Evolutionary conservation across 2,797 vertebrate genomes (phyloP).

Genomic region (Danio aesculapii): DNA sequence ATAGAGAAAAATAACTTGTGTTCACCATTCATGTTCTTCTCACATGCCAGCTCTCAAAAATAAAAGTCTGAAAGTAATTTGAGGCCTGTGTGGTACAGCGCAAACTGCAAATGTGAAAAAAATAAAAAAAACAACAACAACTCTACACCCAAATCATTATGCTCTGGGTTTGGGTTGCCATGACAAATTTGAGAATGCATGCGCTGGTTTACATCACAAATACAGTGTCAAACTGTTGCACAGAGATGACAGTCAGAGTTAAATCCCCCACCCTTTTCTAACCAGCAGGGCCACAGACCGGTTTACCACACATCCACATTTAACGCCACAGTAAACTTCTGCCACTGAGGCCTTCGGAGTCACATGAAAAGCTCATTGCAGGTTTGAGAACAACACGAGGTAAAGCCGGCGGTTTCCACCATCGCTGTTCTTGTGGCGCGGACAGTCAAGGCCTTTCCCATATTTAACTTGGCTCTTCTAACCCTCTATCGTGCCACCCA

Average conservation of each 20-base stretch:
- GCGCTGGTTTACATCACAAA: conserved; percentile 64
- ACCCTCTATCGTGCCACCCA: conserved; percentile 50
- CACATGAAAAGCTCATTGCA: conserved; percentile 40
- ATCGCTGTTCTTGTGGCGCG: conserved; percentile 50
- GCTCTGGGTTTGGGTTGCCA: conserved; percentile 55
- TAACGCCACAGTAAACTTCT: conserved; percentile 46
- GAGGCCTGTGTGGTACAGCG: background rate
- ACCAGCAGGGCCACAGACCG: conserved; percentile 58
- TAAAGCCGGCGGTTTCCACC: conserved; percentile 47
- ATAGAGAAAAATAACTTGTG: conserved; percentile 57
- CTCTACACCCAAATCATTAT: background rate
- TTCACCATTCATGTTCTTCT: conserved; percentile 18
- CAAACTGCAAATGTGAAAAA: conserved; percentile 1
- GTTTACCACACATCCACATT: conserved; percentile 59
- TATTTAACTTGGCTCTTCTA: conserved; percentile 55
- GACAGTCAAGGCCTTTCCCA: conserved; percentile 57
- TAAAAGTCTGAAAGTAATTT: conserved; percentile 34
- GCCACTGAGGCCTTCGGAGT: conserved; percentile 23
- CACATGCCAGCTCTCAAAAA: conserved; percentile 14
- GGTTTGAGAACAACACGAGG: conserved; percentile 34
- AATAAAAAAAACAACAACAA: background rate
- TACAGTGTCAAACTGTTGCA: conserved; percentile 63
- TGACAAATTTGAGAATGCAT: conserved; percentile 56
- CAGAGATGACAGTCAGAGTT: conserved; percentile 66
- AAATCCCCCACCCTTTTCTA: conserved; percentile 64